Percentiles rank a stretch among this genome's conserved stretches.
Conservation (phyloP, 2,888 invertebrate species). For the Melinaea marsaeus region DNA sequence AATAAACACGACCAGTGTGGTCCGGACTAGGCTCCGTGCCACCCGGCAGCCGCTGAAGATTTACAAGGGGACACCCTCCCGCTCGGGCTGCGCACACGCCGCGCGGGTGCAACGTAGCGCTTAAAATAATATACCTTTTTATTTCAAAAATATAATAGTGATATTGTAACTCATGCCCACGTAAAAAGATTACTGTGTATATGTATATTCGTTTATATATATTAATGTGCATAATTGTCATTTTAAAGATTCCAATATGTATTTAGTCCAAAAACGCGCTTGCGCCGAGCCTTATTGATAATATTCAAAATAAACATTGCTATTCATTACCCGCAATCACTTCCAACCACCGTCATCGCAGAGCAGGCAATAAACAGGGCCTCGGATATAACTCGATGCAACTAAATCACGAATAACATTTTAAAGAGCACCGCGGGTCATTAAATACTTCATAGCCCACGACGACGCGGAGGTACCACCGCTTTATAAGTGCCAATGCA, state of each 20-base stretch:
- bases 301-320: constrained; percentile 22
- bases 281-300: neutral
- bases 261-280: too few species aligned
- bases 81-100: constrained; percentile 10
- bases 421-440: constrained; percentile 25
- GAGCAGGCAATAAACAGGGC: constrained; percentile 25
- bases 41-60: constrained; percentile 29
- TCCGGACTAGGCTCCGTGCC: constrained; percentile 24
- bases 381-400: constrained; percentile 7
- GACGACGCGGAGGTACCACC: constrained; percentile 18
- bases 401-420: constrained; percentile 27
- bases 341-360: constrained; percentile 18
- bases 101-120: neutral
- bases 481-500: constrained; percentile 22
- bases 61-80: constrained; percentile 29
- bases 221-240: too few species aligned
- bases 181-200: too few species aligned
- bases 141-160: too few species aligned
- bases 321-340: constrained; percentile 25
- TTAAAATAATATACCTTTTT: neutral
- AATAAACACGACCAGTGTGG: constrained; percentile 24
- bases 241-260: too few species aligned
- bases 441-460: constrained; percentile 28
- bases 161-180: too few species aligned
- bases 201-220: too few species aligned